Conservation (phyloP, 2,113 vertebrate genomes). For the Mastomys coucha region DNA sequence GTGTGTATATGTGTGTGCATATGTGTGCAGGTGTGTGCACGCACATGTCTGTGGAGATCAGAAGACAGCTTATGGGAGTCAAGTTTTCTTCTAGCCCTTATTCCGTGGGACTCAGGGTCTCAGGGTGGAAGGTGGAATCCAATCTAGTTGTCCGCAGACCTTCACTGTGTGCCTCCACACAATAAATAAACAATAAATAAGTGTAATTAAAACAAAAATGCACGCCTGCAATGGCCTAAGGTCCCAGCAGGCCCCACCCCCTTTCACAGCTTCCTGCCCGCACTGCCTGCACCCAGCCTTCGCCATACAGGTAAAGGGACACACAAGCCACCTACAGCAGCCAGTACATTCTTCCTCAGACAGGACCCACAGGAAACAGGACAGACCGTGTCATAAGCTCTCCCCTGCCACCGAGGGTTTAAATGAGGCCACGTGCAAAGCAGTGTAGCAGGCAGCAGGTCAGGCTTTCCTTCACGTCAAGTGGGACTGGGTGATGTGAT, state of each 20-base stretch:
- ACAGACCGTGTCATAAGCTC: not conserved
- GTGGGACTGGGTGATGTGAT: accelerated
- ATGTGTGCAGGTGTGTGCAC: not conserved
- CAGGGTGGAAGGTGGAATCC: not conserved
- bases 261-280: not conserved
- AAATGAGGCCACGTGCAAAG: not conserved
- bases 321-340: not conserved
- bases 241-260: not conserved
- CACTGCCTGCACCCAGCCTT: not conserved
- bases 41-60: not conserved
- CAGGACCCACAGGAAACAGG: not conserved
- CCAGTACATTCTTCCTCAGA: not conserved
- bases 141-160: not conserved
- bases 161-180: too few relatives aligned
- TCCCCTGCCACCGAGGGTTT: not conserved
- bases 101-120: not conserved
- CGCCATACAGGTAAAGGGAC: not conserved
- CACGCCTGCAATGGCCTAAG: not conserved
- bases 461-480: not conserved
- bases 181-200: not conserved
- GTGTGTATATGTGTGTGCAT: not conserved
- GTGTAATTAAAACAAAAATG: too few relatives aligned
- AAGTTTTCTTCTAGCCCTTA: too few relatives aligned
- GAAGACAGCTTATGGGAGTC: not conserved
- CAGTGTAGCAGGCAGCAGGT: not conserved